Evolutionary conservation across 37 sponge, comb jelly and placozoan genomes (phyloP).

Genomic region (Tethya wilhelma): DNA sequence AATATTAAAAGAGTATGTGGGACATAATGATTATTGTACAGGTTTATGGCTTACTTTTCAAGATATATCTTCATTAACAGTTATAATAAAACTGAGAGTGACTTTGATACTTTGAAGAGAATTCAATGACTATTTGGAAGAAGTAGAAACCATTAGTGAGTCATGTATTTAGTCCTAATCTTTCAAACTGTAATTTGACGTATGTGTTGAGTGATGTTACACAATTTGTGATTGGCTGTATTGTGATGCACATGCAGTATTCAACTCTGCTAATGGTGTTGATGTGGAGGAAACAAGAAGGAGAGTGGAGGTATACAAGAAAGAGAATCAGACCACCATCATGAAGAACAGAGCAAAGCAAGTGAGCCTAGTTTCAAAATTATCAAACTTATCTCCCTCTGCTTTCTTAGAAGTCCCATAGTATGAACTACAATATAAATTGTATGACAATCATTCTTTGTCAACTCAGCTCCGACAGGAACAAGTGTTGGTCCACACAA

Average conservation of each 20-base stretch:
- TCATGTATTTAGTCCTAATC: too few relatives aligned
- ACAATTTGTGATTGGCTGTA: background rate
- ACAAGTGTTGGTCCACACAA: slow-evolving; percentile 21
- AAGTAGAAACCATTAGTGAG: slow-evolving; percentile 88
- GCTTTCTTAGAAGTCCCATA: too few relatives aligned
- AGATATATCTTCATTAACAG: slow-evolving; percentile 32
- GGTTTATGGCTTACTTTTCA: background rate
- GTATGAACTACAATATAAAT: too few relatives aligned
- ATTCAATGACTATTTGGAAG: slow-evolving; percentile 97
- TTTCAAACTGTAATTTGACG: background rate
- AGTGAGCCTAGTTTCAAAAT: slow-evolving; percentile 34
- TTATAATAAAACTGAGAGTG: slow-evolving; percentile 88
- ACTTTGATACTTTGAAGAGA: slow-evolving; percentile 77
- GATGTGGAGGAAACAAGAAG: slow-evolving; percentile 79
- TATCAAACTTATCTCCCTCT: too few relatives aligned
- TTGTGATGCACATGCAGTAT: slow-evolving; percentile 48
- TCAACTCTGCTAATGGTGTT: slow-evolving; percentile 79
- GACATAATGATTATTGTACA: background rate
- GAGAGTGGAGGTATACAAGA: slow-evolving; percentile 78
- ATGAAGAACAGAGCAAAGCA: slow-evolving; percentile 78
- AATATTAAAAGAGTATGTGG: slow-evolving; percentile 86
- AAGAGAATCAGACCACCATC: slow-evolving; percentile 84
- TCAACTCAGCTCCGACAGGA: slow-evolving; percentile 49
- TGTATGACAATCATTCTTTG: too few relatives aligned
- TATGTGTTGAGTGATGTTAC: slow-evolving; percentile 1